Conservation (phyloP, 1,140 invertebrate species). For the Streblospio benedicti region DNA sequence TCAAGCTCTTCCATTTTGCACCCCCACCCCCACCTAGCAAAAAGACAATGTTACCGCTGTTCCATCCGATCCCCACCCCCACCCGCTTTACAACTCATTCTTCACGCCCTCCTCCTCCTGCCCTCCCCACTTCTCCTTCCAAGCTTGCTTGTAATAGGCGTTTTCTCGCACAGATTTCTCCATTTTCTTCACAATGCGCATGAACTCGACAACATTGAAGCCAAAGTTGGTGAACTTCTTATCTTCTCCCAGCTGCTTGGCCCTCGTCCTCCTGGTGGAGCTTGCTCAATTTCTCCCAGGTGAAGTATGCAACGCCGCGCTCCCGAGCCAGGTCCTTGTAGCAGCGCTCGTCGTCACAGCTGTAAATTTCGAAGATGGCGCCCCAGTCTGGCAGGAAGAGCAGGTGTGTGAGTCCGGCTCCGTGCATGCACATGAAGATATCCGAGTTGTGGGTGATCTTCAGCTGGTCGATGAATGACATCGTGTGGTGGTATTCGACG, state of each 20-base stretch:
- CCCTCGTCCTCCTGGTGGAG: slow-evolving; percentile 71
- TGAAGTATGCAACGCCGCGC: slow-evolving; percentile 86
- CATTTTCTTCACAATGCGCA: slow-evolving; percentile 63
- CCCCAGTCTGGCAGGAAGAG: slow-evolving; percentile 96
- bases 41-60: no score
- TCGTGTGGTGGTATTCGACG: no score
- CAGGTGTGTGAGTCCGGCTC: slow-evolving; percentile 88
- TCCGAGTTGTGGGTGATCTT: slow-evolving; percentile 82
- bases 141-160: no score
- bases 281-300: slow-evolving; percentile 75
- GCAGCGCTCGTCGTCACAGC: slow-evolving; percentile 90
- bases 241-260: slow-evolving; percentile 79
- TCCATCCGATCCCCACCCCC: no score
- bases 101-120: no score
- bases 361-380: slow-evolving; percentile 89
- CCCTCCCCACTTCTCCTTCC: no score
- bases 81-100: no score
- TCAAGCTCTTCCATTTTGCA: no score
- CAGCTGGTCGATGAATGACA: no score
- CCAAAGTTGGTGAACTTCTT: slow-evolving; percentile 94
- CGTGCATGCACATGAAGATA: slow-evolving; percentile 94
- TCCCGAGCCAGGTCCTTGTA: slow-evolving; percentile 84
- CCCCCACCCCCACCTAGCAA: no score
- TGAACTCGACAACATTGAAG: slow-evolving; percentile 81
- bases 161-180: slow-evolving; percentile 64